These are phyloP conservation scores for Smittia sp. DNA, from an alignment of 2,888 invertebrate species.

Conservation along the genomic window DNA sequence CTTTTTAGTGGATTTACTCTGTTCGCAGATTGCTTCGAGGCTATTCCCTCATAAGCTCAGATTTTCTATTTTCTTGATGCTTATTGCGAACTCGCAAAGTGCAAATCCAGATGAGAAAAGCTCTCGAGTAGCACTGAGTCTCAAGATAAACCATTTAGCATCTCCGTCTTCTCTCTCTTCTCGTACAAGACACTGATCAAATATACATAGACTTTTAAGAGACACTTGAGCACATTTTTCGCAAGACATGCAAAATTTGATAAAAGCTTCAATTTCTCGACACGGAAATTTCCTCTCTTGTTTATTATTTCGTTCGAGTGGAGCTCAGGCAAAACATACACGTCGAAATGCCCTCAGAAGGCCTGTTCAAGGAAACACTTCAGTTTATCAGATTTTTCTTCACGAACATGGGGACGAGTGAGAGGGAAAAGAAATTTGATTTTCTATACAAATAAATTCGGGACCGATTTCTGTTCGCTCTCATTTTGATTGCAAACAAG, in stretches of 20 bases:
- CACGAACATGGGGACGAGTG: neutral
- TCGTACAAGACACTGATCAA: neutral
- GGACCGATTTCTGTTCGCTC: neutral
- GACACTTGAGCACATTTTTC: slow-evolving; percentile 30
- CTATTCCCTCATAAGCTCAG: too few relatives aligned
- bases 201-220: slow-evolving; percentile 11
- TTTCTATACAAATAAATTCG: slow-evolving; percentile 34
- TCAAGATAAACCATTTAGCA: neutral
- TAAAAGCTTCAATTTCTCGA: slow-evolving; percentile 22
- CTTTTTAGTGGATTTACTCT: too few relatives aligned
- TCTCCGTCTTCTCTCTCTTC: neutral
- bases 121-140: too few relatives aligned
- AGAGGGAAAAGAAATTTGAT: slow-evolving; percentile 26
- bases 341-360: slow-evolving; percentile 22
- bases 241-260: slow-evolving; percentile 34
- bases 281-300: neutral
- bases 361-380: slow-evolving; percentile 30
- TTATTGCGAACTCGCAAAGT: too few relatives aligned
- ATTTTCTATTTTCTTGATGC: too few relatives aligned
- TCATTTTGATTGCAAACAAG: neutral
- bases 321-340: neutral
- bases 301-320: neutral
- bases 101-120: too few relatives aligned
- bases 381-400: slow-evolving; percentile 28
- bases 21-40: too few relatives aligned